phyloP scores from a whole-genome alignment of 2,888 invertebrate genomes.

The Epistrophella euchroma region DNA sequence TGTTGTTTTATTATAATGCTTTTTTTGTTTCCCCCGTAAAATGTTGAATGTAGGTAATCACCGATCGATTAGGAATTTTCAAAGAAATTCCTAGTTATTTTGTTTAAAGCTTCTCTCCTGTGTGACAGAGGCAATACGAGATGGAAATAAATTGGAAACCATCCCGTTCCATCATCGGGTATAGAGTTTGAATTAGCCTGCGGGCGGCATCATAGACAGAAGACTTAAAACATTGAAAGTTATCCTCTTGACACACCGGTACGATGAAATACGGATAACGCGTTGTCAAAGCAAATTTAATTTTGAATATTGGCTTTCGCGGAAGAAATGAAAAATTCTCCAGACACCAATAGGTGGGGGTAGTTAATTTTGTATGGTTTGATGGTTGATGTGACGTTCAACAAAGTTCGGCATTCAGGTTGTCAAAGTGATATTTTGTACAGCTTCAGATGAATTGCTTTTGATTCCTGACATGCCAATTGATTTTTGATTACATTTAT shows the following conservation, averaged over 20 bases:
- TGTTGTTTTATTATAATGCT: background rate
- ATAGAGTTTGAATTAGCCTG: constrained; percentile 67
- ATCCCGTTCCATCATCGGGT: constrained; percentile 15
- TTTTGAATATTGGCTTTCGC: constrained; percentile 75
- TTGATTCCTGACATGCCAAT: constrained; percentile 68
- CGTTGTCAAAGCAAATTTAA: constrained; percentile 75
- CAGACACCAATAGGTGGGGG: constrained; percentile 59
- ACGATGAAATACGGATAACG: constrained; percentile 68
- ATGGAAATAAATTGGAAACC: constrained; percentile 69
- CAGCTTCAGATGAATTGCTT: constrained; percentile 62
- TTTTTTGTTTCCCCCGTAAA: constrained; percentile 21
- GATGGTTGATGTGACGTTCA: constrained; percentile 38
- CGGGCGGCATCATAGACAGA: constrained; percentile 73
- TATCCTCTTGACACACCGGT: constrained; percentile 51
- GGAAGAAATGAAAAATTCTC: constrained; percentile 71
- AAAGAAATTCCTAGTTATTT: constrained; percentile 69
- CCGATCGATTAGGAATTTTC: constrained; percentile 70
- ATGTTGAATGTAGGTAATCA: constrained; percentile 59
- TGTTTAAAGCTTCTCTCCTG: constrained; percentile 45
- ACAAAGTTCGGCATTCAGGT: constrained; percentile 41
- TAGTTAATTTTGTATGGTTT: constrained; percentile 73
- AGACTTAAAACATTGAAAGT: constrained; percentile 75
- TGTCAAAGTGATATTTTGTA: constrained; percentile 60
- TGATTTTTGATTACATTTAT: constrained; percentile 69
- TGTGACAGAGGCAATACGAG: constrained; percentile 54